Conservation (phyloP, 2,113 vertebrate genomes). For the Paedocypris sp. region DNA sequence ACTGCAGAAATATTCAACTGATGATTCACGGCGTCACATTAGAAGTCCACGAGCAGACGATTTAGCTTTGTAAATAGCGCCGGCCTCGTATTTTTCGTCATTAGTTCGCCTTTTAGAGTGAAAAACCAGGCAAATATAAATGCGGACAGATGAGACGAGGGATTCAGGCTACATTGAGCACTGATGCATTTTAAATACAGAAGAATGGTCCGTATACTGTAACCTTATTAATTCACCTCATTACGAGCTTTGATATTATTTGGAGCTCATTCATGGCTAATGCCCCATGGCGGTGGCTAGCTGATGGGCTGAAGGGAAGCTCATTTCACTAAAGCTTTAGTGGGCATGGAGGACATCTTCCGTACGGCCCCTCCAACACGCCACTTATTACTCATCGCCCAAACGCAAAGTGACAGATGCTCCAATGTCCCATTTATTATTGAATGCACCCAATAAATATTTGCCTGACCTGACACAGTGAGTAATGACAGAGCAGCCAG, state of each 20-base stretch:
- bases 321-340: not conserved
- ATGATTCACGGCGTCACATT: conserved; percentile 26
- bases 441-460: conserved; percentile 57
- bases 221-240: conserved; percentile 27
- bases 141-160: conserved; percentile 13
- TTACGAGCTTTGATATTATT: conserved; percentile 23
- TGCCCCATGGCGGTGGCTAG: not conserved
- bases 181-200: conserved; percentile 18
- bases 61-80: conserved; percentile 2
- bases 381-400: conserved; percentile 27
- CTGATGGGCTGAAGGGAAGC: not conserved
- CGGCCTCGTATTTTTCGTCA: conserved; percentile 11
- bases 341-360: not conserved
- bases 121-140: conserved; percentile 22
- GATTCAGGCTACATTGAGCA: conserved; percentile 17
- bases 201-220: conserved; percentile 1
- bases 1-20: conserved; percentile 25
- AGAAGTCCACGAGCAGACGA: conserved; percentile 20
- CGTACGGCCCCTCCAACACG: not conserved
- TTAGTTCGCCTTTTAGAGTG: conserved; percentile 22
- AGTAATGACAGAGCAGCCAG: conserved; percentile 41
- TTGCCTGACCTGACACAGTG: conserved; percentile 50
- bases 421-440: conserved; percentile 55
- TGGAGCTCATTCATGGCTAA: conserved; percentile 18
- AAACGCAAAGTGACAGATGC: conserved; percentile 51